A percentile compares a stretch with the other conserved stretches of the same genome.
phyloP scores from a whole-genome alignment of 2,888 invertebrate species.

The Cephonodes hylas region DNA sequence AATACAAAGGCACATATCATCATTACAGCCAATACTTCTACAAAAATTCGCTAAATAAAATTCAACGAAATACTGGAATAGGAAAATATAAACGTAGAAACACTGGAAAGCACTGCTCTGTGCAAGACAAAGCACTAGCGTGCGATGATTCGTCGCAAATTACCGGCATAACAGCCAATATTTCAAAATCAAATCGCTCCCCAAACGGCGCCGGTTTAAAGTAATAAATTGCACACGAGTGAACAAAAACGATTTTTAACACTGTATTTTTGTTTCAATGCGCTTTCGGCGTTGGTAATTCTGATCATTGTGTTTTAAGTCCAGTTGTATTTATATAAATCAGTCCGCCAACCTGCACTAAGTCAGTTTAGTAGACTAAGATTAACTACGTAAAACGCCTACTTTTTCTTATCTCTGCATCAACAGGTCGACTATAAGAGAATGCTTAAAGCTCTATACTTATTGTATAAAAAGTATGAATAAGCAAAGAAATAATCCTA shows the following conservation, averaged over 20 bases:
- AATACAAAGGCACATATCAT: too few relatives aligned
- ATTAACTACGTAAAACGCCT: too few relatives aligned
- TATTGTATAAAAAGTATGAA: too few relatives aligned
- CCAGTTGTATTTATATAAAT: too few relatives aligned
- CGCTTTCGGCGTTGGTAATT: neutral
- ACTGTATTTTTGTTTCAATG: neutral
- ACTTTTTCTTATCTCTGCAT: too few relatives aligned
- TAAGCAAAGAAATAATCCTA: too few relatives aligned
- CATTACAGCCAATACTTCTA: too few relatives aligned
- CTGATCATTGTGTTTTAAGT: neutral
- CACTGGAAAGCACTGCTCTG: neutral
- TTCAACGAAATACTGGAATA: neutral
- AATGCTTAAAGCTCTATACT: too few relatives aligned
- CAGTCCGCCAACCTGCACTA: too few relatives aligned
- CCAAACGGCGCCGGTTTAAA: constrained; percentile 50
- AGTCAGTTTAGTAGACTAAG: too few relatives aligned
- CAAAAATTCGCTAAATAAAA: too few relatives aligned
- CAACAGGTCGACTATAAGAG: too few relatives aligned
- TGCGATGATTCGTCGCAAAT: constrained; percentile 26
- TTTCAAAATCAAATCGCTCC: constrained; percentile 59
- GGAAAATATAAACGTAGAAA: neutral
- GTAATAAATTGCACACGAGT: constrained; percentile 45
- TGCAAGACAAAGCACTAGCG: constrained; percentile 15
- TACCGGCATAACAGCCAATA: constrained; percentile 48
- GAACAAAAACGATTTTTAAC: constrained; percentile 18